Evolutionary conservation across 2,888 invertebrate genomes (phyloP), one percentile per base, ranked within the genome.

Genomic region (Agrotis ipsilon): DNA sequence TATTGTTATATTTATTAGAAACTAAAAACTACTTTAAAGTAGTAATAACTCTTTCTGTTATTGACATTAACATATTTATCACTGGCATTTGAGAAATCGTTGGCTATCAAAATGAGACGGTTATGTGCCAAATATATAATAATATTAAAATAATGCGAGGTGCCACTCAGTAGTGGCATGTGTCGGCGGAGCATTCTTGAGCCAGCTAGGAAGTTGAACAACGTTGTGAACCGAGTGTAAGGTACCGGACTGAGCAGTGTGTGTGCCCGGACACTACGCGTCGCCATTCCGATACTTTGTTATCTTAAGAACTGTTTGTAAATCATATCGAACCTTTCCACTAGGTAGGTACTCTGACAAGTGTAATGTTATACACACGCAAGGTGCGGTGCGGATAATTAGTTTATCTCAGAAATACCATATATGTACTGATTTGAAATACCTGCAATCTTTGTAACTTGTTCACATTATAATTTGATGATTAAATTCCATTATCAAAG

Each of bases 1-100:
- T 92, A 91, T 91, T 92, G 88, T 91, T 91, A 87, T 89, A 92
- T 87, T 89, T 90, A 87, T 89, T 83, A 83, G 87, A 87, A 69
- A 85, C 84, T 83, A 76, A 86, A 87, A 67, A 84, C 84, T 88
- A 88, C 84, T 86, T 78, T 86, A 83, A 86, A 86, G 86, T 87
- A 89, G 84, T 84, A 81, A 76, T 82, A 86, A 84, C 82, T 80
- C 72, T 82, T 85, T 79, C 84, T 86, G 86, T 86, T 80, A 81
- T 79, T 77, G 71, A 63, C 76, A 80, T 80, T 81, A 68, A 81
- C 76, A 83, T 76, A 72, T 73, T 68, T 72, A 74, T 73, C 72
- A 72, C 68, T 46, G 71, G 79, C 78, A 78, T 78, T 82, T 75
- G 70, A 84, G 60, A 63, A 81, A 78, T 85, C 78, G 78, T 82